Evolutionary conservation across 2,113 vertebrate genomes (phyloP).

Genomic region (Scolopax mira): DNA sequence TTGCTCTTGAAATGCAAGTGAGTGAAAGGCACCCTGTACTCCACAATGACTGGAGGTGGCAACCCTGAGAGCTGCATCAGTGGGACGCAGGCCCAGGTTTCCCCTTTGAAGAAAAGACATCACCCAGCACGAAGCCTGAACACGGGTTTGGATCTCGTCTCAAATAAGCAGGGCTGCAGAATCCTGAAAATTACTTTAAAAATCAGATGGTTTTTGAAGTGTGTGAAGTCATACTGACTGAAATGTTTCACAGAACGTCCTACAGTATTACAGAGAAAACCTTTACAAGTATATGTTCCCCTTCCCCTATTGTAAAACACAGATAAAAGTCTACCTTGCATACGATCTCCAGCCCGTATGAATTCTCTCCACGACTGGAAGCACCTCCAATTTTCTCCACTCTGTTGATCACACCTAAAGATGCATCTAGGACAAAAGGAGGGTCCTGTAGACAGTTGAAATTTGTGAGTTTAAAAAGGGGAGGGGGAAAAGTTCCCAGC

Average conservation of each 20-base stretch:
- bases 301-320: neutral
- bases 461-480: conserved; percentile 51
- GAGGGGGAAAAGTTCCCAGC: conserved; percentile 32
- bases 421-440: conserved; percentile 91
- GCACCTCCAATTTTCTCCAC: conserved; percentile 93
- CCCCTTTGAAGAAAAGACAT: neutral
- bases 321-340: conserved; percentile 85
- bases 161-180: neutral
- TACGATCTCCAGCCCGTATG: conserved; percentile 86
- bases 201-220: neutral
- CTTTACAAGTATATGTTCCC: neutral
- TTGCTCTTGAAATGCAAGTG: neutral
- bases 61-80: neutral
- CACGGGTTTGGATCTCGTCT: neutral
- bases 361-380: conserved; percentile 88
- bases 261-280: neutral
- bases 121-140: neutral
- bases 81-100: neutral
- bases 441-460: conserved; percentile 81
- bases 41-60: neutral
- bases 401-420: conserved; percentile 93
- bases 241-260: neutral
- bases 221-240: neutral
- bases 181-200: neutral
- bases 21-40: neutral